Percentiles rank a stretch among this genome's conserved stretches.
Conservation (phyloP, 1,140 invertebrate genomes). For the Drosophila asahinai region DNA sequence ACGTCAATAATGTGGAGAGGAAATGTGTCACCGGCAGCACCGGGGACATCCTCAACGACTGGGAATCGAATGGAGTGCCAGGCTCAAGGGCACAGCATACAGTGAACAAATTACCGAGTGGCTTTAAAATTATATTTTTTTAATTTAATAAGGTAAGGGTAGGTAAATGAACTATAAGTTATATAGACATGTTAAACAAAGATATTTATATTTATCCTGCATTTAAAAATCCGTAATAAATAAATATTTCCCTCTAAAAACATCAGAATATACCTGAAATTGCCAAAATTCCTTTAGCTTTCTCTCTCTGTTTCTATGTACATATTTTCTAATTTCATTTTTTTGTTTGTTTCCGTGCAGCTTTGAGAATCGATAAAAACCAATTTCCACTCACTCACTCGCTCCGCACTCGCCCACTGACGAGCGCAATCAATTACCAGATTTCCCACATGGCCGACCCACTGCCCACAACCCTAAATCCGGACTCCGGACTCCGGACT, state of each 20-base stretch:
- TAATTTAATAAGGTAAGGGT: neutral
- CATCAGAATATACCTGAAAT: too few species aligned
- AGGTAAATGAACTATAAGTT: too few species aligned
- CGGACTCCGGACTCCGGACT: slow-evolving; percentile 49
- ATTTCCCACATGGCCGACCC: slow-evolving; percentile 69
- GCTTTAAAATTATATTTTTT: neutral
- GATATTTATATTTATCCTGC: too few species aligned
- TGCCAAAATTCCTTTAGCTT: too few species aligned
- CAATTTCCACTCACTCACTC: slow-evolving; percentile 65
- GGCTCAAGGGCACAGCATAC: slow-evolving; percentile 43
- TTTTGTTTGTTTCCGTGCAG: slow-evolving; percentile 31
- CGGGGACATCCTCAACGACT: slow-evolving; percentile 31
- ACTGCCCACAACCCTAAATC: slow-evolving; percentile 7
- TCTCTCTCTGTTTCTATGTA: neutral
- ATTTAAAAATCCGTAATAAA: too few species aligned
- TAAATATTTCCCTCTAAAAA: too few species aligned
- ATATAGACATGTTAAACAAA: too few species aligned
- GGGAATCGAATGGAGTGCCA: slow-evolving; percentile 31
- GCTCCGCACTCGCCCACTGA: slow-evolving; percentile 49
- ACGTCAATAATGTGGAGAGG: slow-evolving; percentile 71
- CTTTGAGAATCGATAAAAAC: slow-evolving; percentile 80
- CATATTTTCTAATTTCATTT: neutral
- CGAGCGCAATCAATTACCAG: slow-evolving; percentile 80
- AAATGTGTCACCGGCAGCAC: slow-evolving; percentile 59
- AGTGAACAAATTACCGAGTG: slow-evolving; percentile 1